Evolutionary conservation across 2,113 vertebrate species (phyloP).

Genomic region (Megaleporinus macrocephalus): DNA sequence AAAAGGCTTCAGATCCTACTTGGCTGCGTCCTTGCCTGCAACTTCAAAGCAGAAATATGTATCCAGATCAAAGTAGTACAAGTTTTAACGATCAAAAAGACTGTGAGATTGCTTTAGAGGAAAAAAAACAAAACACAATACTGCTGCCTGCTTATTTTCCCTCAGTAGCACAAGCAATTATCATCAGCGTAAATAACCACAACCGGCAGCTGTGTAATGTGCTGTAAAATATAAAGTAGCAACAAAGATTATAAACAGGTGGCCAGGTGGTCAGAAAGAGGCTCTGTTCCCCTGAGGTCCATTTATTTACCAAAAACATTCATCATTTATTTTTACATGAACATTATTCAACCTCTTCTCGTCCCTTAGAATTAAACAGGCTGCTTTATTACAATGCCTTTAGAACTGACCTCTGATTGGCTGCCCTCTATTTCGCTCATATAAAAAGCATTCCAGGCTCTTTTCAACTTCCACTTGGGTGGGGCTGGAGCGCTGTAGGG

Average conservation of each 20-base stretch:
- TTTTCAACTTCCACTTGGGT: too few relatives aligned
- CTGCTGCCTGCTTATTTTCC: conserved; percentile 1
- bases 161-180: conserved; percentile 22
- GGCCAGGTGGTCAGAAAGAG: conserved; percentile 3
- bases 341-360: too few relatives aligned
- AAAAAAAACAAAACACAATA: neutral
- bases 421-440: too few relatives aligned
- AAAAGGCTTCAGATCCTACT: conserved; percentile 52
- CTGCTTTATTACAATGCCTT: too few relatives aligned
- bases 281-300: neutral
- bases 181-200: conserved; percentile 27
- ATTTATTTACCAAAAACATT: neutral
- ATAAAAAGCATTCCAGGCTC: too few relatives aligned
- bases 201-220: neutral
- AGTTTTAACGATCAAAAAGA: conserved; percentile 11
- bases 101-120: conserved; percentile 11
- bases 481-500: too few relatives aligned
- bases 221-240: conserved; percentile 12
- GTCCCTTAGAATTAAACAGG: too few relatives aligned
- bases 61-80: conserved; percentile 36
- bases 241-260: conserved; percentile 26
- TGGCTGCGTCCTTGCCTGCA: conserved; percentile 25
- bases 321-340: neutral
- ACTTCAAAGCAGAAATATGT: conserved; percentile 16
- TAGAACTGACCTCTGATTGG: too few relatives aligned